Evolutionary conservation across 2,888 invertebrate genomes (phyloP).

Genomic region (Drosophila differens): DNA sequence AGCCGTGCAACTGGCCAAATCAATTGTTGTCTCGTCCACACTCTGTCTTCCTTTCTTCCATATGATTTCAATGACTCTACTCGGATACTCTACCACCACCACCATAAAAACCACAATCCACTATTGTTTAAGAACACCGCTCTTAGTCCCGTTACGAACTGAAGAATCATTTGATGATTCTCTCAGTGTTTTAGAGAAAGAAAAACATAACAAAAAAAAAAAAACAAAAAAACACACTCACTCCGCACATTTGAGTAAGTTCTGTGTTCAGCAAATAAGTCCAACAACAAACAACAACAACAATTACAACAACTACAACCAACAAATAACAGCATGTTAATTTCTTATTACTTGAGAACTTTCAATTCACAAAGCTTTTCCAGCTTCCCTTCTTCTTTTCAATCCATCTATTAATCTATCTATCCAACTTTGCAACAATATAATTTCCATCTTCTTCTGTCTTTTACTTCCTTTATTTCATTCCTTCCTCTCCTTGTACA

Average conservation of each 20-base stretch:
- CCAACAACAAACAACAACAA: conserved; percentile 73
- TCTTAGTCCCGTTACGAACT: conserved; percentile 67
- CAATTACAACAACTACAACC: conserved; percentile 76
- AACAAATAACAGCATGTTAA: conserved; percentile 77
- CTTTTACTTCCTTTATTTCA: conserved; percentile 1
- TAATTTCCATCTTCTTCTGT: conserved; percentile 42
- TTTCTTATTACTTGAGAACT: conserved; percentile 76
- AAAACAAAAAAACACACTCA: conserved; percentile 37
- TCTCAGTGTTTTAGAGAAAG: conserved; percentile 10
- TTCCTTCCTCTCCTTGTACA: conserved; percentile 30
- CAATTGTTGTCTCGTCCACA: conserved; percentile 42
- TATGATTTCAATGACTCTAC: conserved; percentile 66
- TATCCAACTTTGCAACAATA: conserved; percentile 41
- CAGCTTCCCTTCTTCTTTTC: conserved; percentile 15
- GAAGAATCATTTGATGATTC: conserved; percentile 17
- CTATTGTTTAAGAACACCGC: conserved; percentile 73
- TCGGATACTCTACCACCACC: conserved; percentile 67
- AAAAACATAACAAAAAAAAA: conserved; percentile 5
- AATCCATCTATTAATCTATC: conserved; percentile 17
- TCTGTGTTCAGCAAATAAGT: conserved; percentile 75
- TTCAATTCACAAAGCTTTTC: conserved; percentile 40
- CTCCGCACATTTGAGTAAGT: conserved; percentile 61
- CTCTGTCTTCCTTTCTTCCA: conserved; percentile 39
- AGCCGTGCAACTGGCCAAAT: conserved; percentile 26
- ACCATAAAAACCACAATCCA: conserved; percentile 31